Evolutionary conservation across 2,888 invertebrate species (phyloP), one percentile per base, ranked within the genome.

Genomic region (Meiosimyza decipiens): DNA sequence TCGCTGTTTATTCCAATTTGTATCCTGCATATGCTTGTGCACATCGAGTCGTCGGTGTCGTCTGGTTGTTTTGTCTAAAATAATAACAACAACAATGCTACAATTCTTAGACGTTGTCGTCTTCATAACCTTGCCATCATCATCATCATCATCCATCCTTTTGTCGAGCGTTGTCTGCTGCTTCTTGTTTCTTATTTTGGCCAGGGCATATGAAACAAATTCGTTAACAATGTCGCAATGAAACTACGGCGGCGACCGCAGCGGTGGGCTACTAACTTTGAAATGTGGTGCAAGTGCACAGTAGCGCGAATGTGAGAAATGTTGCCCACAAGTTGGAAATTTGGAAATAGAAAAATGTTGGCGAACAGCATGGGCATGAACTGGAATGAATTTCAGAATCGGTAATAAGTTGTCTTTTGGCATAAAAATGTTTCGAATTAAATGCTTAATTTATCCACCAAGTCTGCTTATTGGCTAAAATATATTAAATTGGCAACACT

Each of bases 1-100:
- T 80, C 81, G 77, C 81, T 79, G 84, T 81, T 80, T 80, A 81
- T 75, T 76, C 77, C 79, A 80, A 80, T 80, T 80, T 80, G 80
- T 79, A 75, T 74, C 74, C 74, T 75, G 60, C 33, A 40, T n/a
- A 33, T 22, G 64, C 22, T 28, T 50, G 49, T 47, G 49, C 50
- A n/a, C 15, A 28, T 60, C 40, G 52, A 12, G 60, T 60, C 6
- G n/a, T 28, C 60, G n/a, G 22, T 9, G 6, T 64, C 63, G 54
- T 63, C 50, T 18, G 15, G 11, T 49, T n/a, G 63, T 40, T n/a
- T 40, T 40, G 40, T 9, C 40, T 40, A 40, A 40, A 40, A 40
- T 40, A 40, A 40, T 40, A 40, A 40, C 40, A 40, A 40, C 40
- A 40, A 40, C 40, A 40, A 40, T 40, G 40, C 9, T 40, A 40